Conservation (phyloP, 1,140 invertebrate species). For the Ladona fulva region DNA sequence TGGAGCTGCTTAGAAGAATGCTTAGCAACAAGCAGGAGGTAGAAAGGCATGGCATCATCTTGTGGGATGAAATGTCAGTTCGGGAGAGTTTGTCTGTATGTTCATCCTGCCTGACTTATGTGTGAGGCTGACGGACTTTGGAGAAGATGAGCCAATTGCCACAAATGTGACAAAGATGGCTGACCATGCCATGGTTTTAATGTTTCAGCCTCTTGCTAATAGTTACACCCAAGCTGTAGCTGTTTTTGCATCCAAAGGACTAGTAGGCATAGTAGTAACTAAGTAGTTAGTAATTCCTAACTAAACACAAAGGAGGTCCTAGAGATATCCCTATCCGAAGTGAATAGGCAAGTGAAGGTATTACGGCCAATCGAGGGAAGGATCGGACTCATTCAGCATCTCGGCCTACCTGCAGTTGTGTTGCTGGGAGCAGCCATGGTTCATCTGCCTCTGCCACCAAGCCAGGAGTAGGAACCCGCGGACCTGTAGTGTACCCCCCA, state of each 20-base stretch:
- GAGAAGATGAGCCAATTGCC: conserved; percentile 13
- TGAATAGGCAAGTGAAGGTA: too few relatives aligned
- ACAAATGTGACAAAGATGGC: conserved; percentile 19
- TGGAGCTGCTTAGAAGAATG: conserved; percentile 19
- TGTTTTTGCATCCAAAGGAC: conserved; percentile 22
- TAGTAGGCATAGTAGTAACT: too few relatives aligned
- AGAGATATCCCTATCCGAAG: too few relatives aligned
- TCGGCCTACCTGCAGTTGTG: too few relatives aligned
- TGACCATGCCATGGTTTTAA: conserved; percentile 21
- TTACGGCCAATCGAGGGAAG: too few relatives aligned
- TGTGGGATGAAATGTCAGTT: conserved; percentile 22
- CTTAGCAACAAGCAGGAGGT: conserved; percentile 16
- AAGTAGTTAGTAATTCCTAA: too few relatives aligned
- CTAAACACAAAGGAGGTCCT: too few relatives aligned
- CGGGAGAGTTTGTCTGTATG: conserved; percentile 19
- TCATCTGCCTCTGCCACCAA: too few relatives aligned
- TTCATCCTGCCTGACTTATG: conserved; percentile 20
- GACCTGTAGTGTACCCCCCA: too few relatives aligned
- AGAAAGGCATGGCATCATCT: conserved; percentile 20
- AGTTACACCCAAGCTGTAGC: conserved; percentile 22
- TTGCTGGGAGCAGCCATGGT: too few relatives aligned
- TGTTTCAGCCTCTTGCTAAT: conserved; percentile 21
- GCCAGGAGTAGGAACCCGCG: too few relatives aligned
- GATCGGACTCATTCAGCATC: too few relatives aligned
- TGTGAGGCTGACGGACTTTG: conserved; percentile 21